Conservation (phyloP, 1,140 invertebrate species). For the Zaprionus lachaisei region DNA sequence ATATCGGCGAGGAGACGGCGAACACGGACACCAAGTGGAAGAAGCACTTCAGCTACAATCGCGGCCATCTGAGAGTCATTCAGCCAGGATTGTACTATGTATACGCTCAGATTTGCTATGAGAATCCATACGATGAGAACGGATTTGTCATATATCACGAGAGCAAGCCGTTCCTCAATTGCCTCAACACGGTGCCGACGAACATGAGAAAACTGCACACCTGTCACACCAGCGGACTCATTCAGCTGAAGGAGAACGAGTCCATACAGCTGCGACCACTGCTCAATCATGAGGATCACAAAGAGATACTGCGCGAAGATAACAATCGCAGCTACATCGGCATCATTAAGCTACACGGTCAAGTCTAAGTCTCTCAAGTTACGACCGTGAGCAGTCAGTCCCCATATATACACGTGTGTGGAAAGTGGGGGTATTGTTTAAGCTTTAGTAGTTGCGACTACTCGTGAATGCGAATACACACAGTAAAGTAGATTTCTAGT, state of each 20-base stretch:
- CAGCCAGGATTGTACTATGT: slow-evolving; percentile 88
- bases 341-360: slow-evolving; percentile 86
- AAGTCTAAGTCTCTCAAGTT: slow-evolving; percentile 5
- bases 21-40: slow-evolving; percentile 50
- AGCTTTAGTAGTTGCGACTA: slow-evolving; percentile 66
- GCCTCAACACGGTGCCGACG: slow-evolving; percentile 86
- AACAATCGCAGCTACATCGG: slow-evolving; percentile 91
- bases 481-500: slow-evolving; percentile 63
- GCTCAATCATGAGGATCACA: slow-evolving; percentile 88
- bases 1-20: slow-evolving; percentile 65
- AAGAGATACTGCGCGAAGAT: slow-evolving; percentile 89
- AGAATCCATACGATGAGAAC: slow-evolving; percentile 88
- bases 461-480: slow-evolving; percentile 59
- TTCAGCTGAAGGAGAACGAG: slow-evolving; percentile 87
- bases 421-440: slow-evolving; percentile 27
- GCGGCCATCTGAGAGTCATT: slow-evolving; percentile 86
- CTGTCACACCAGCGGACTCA: slow-evolving; percentile 90
- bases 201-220: slow-evolving; percentile 87
- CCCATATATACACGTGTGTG: background rate
- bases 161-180: slow-evolving; percentile 85
- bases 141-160: slow-evolving; percentile 87
- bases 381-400: background rate
- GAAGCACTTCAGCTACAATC: slow-evolving; percentile 54
- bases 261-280: slow-evolving; percentile 86
- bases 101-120: slow-evolving; percentile 89